Evolutionary conservation across 1,140 invertebrate species (phyloP).

Genomic region (Ceratoteleas bidentatus): DNA sequence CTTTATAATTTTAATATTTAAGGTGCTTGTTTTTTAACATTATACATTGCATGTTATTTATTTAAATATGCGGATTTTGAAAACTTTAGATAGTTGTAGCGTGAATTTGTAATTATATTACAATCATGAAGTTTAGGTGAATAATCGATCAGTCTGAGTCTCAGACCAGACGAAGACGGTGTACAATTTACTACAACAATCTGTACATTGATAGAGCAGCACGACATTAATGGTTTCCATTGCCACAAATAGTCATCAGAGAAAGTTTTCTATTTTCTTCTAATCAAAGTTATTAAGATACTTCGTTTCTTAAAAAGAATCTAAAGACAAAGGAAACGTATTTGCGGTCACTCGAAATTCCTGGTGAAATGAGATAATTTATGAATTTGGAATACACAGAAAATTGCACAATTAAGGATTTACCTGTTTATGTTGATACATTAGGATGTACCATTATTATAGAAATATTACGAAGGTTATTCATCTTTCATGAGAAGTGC

Average conservation of each 20-base stretch:
- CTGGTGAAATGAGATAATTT: constrained; percentile 23
- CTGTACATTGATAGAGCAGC: constrained; percentile 42
- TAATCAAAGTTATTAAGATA: constrained; percentile 45
- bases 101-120: constrained; percentile 10
- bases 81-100: constrained; percentile 1
- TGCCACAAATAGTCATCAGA: constrained; percentile 43
- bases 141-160: constrained; percentile 36
- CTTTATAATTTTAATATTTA: background rate
- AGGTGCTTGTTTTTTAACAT: background rate
- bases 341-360: constrained; percentile 42
- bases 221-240: constrained; percentile 48
- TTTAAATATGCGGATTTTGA: constrained; percentile 16
- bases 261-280: constrained; percentile 57
- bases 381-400: constrained; percentile 5
- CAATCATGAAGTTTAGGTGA: constrained; percentile 12
- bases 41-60: background rate
- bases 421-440: background rate
- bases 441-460: background rate
- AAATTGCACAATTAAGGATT: background rate
- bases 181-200: constrained; percentile 42
- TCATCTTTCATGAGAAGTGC: too few relatives aligned
- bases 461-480: too few relatives aligned
- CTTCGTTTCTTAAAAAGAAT: constrained; percentile 27
- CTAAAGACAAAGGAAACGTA: constrained; percentile 28
- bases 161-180: constrained; percentile 7